Percentiles rank a stretch among this genome's conserved stretches.
phyloP scores from a whole-genome alignment of 1,140 invertebrate genomes.

The Drosophila carrolli region DNA sequence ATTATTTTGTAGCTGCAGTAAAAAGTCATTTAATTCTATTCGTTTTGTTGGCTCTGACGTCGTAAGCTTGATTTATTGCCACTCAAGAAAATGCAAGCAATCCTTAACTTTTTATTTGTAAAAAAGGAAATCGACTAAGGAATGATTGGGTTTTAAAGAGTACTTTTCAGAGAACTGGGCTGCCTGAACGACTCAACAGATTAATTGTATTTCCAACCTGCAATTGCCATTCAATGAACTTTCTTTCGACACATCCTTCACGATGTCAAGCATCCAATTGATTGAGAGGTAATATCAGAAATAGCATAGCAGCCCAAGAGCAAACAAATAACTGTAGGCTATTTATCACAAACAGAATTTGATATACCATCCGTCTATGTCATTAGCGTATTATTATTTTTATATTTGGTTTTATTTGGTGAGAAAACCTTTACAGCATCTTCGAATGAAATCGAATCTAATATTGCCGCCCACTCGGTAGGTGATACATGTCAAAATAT shows the following conservation, averaged over 20 bases:
- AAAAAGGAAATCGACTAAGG: not conserved
- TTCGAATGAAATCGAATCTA: slow-evolving; percentile 42
- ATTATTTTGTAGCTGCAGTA: not conserved
- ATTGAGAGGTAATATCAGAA: slow-evolving; percentile 22
- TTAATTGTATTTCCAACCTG: not conserved
- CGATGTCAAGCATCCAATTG: slow-evolving; percentile 4
- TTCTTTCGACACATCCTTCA: slow-evolving; percentile 7
- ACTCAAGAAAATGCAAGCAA: not conserved
- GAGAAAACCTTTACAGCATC: slow-evolving; percentile 15
- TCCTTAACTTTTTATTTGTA: not conserved
- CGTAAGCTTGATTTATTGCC: not conserved
- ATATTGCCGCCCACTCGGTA: not conserved
- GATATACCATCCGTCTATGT: slow-evolving; percentile 66
- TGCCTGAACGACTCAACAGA: not conserved
- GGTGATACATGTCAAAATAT: slow-evolving; percentile 51
- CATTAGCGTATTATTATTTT: slow-evolving; percentile 43
- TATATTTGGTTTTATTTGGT: slow-evolving; percentile 25
- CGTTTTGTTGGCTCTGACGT: not conserved
- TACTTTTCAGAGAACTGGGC: not conserved
- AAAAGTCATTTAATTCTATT: slow-evolving; percentile 5
- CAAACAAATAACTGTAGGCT: slow-evolving; percentile 24
- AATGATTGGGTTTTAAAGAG: too few relatives aligned
- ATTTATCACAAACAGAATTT: slow-evolving; percentile 64
- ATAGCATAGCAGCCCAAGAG: not conserved
- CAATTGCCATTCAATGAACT: slow-evolving; percentile 6